These are phyloP conservation scores for Sturmia bella DNA, from an alignment of 2,888 invertebrate species.

Conservation along the genomic window DNA sequence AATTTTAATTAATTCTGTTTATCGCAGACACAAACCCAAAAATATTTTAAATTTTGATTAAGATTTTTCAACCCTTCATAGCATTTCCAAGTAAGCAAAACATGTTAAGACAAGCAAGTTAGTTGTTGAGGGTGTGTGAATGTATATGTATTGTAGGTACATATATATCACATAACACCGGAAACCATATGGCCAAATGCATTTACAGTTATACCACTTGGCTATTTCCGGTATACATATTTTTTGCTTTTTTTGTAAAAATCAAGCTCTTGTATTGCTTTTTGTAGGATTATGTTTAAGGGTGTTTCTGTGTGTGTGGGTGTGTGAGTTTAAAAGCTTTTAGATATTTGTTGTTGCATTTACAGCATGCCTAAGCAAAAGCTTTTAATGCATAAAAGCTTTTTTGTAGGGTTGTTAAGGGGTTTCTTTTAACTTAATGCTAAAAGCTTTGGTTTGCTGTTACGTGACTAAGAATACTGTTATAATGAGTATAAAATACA, in stretches of 20 bases:
- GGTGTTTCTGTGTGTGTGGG: not conserved
- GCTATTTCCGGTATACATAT: slow-evolving; percentile 65
- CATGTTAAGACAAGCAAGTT: not conserved
- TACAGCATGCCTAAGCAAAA: slow-evolving; percentile 40
- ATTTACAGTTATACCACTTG: slow-evolving; percentile 65
- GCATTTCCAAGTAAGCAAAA: not conserved
- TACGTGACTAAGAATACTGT: slow-evolving; percentile 53
- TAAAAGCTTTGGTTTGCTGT: slow-evolving; percentile 43
- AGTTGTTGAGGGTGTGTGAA: not conserved
- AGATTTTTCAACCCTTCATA: slow-evolving; percentile 24
- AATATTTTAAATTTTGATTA: slow-evolving; percentile 38
- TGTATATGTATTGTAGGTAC: not conserved
- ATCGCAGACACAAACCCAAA: slow-evolving; percentile 63
- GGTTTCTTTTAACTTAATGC: not conserved
- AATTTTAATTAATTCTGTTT: slow-evolving; percentile 59
- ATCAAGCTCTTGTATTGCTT: not conserved
- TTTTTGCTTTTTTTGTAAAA: slow-evolving; percentile 4
- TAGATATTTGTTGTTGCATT: not conserved
- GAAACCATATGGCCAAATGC: slow-evolving; percentile 62
- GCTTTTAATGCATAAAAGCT: slow-evolving; percentile 32
- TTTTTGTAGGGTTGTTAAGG: not conserved
- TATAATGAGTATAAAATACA: slow-evolving; percentile 12
- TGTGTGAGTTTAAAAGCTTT: slow-evolving; percentile 16
- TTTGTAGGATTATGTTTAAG: not conserved
- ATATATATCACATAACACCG: slow-evolving; percentile 42